Evolutionary conservation across 1,140 invertebrate species (phyloP).

Genomic region (Tribolium castaneum): DNA sequence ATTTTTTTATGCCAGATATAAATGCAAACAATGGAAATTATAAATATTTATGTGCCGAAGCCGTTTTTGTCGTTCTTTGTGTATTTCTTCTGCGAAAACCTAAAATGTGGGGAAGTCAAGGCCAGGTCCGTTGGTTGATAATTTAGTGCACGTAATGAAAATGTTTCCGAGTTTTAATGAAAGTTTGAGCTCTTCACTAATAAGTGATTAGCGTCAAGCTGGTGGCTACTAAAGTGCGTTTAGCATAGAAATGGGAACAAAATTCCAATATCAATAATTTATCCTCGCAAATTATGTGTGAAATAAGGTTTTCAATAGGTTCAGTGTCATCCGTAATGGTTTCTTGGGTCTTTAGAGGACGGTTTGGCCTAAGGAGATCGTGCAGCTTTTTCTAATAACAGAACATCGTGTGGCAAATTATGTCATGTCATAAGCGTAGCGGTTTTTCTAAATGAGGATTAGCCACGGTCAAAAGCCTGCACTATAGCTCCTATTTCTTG

Average conservation of each 20-base stretch:
- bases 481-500: neutral
- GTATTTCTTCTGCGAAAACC: neutral
- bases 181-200: neutral
- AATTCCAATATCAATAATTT: neutral
- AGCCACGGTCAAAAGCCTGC: slow-evolving; percentile 39
- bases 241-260: neutral
- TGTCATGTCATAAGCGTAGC: slow-evolving; percentile 44
- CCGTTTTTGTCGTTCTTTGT: no score
- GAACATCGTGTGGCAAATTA: slow-evolving; percentile 41
- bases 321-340: neutral
- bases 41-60: no score
- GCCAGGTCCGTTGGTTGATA: neutral
- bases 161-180: no score
- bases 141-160: neutral
- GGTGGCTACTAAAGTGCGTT: neutral
- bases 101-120: neutral
- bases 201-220: neutral
- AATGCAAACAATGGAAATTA: no score
- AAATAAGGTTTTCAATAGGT: neutral
- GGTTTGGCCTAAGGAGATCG: slow-evolving; percentile 3
- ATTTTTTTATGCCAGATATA: no score
- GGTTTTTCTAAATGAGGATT: slow-evolving; percentile 43
- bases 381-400: slow-evolving; percentile 36
- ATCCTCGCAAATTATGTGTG: neutral
- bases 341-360: neutral